These are phyloP conservation scores for Struthidea cinerea DNA, from an alignment of 2,113 vertebrate species.

Conservation along the genomic window DNA sequence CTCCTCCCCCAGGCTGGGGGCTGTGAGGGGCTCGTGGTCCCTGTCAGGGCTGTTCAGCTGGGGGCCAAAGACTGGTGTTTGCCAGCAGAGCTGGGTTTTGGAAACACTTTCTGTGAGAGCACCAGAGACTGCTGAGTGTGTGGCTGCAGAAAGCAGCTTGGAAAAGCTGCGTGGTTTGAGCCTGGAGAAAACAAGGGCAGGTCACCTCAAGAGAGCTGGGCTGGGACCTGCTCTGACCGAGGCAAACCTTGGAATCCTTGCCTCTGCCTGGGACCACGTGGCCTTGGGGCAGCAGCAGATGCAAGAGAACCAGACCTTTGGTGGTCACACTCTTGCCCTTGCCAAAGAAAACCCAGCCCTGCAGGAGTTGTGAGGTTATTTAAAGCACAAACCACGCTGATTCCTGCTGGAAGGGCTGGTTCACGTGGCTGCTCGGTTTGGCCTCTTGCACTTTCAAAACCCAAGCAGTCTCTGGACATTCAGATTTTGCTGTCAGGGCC, in stretches of 20 bases:
- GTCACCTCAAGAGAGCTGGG: neutral
- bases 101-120: neutral
- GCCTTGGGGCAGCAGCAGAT: neutral
- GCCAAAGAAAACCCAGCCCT: neutral
- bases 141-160: neutral
- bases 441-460: neutral
- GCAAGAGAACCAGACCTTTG: neutral
- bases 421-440: fast-evolving
- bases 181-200: neutral
- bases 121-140: neutral
- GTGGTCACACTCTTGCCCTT: neutral
- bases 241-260: neutral
- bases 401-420: neutral
- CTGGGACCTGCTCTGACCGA: neutral
- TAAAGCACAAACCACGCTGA: neutral
- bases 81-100: neutral
- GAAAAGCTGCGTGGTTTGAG: neutral
- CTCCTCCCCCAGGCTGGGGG: neutral
- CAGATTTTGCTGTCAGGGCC: neutral
- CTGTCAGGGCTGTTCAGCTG: neutral
- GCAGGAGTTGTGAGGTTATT: neutral
- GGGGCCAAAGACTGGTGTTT: neutral
- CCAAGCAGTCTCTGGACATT: neutral
- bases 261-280: neutral
- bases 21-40: neutral